These are phyloP conservation scores for Casuarius casuarius DNA, from an alignment of 2,113 vertebrate species.

Conservation along the genomic window DNA sequence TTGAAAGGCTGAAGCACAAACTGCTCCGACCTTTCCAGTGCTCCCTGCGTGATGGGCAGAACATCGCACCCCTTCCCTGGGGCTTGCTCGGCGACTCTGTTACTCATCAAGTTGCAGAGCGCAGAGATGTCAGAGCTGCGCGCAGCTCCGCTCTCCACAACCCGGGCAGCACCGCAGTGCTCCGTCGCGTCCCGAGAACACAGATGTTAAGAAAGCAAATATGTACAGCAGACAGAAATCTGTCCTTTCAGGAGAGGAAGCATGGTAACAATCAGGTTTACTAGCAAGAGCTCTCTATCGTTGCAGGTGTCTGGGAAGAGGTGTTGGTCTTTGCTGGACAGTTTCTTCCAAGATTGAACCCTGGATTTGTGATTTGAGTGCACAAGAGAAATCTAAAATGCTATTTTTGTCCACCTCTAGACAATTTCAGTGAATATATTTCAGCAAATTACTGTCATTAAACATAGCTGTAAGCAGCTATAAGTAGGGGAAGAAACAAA, in stretches of 20 bases:
- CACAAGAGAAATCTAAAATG: not conserved
- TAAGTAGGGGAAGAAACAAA: not conserved
- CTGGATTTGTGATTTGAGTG: not conserved
- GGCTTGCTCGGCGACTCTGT: not conserved
- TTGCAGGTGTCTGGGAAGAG: rapidly evolving
- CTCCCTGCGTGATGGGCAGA: not conserved
- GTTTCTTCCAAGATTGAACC: not conserved
- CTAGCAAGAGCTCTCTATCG: not conserved
- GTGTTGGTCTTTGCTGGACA: not conserved
- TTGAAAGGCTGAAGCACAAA: not conserved
- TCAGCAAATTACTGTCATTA: slow-evolving; percentile 21
- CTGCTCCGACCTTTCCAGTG: not conserved
- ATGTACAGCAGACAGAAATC: not conserved
- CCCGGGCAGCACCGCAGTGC: not conserved
- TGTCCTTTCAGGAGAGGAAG: not conserved
- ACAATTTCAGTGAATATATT: not conserved
- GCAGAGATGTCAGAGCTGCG: not conserved
- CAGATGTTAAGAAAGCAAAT: not conserved
- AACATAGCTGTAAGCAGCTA: not conserved
- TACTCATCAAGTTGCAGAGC: not conserved
- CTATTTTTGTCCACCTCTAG: not conserved
- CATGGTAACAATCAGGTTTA: not conserved
- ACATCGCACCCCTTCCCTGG: not conserved
- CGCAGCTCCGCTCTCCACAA: not conserved
- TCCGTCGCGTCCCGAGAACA: not conserved